Conservation (phyloP, 2,797 vertebrate genomes). For the Aldrovandia affinis region DNA sequence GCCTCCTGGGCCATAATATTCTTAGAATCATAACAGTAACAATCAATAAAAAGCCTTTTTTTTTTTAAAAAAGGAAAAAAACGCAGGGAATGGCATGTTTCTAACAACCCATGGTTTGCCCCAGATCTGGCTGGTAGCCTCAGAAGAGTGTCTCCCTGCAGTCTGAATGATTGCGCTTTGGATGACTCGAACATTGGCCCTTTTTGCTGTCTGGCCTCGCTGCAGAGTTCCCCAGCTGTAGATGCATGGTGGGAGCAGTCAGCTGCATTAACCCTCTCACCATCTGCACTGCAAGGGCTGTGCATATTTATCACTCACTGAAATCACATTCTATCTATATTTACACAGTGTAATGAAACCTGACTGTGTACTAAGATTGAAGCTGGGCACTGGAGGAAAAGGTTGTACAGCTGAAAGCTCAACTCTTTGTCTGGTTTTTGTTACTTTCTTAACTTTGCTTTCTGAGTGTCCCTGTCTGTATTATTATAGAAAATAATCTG, state of each 20-base stretch:
- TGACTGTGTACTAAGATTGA: conserved; percentile 40
- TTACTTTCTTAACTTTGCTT: conserved; percentile 52
- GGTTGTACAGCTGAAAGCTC: not conserved
- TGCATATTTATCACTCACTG: conserved; percentile 49
- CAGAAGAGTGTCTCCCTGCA: not conserved
- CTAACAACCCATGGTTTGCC: not conserved
- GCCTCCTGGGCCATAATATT: not conserved
- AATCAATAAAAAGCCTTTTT: not conserved
- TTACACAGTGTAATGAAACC: conserved; percentile 48
- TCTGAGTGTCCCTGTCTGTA: conserved; percentile 25
- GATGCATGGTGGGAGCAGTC: not conserved
- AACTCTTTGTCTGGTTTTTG: conserved; percentile 47
- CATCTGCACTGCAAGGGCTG: conserved; percentile 28
- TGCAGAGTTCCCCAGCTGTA: not conserved
- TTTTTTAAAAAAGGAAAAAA: not conserved
- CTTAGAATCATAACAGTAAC: not conserved
- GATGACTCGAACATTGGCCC: not conserved
- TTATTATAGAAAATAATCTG: conserved; percentile 24
- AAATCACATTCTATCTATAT: conserved; percentile 47
- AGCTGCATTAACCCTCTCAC: conserved; percentile 32
- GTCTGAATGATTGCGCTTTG: not conserved
- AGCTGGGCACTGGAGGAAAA: not conserved
- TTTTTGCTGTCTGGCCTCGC: not conserved
- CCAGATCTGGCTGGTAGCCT: not conserved
- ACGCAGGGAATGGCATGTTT: not conserved